phyloP scores from a whole-genome alignment of 2,113 vertebrate genomes.

The Prochilodus magdalenae region DNA sequence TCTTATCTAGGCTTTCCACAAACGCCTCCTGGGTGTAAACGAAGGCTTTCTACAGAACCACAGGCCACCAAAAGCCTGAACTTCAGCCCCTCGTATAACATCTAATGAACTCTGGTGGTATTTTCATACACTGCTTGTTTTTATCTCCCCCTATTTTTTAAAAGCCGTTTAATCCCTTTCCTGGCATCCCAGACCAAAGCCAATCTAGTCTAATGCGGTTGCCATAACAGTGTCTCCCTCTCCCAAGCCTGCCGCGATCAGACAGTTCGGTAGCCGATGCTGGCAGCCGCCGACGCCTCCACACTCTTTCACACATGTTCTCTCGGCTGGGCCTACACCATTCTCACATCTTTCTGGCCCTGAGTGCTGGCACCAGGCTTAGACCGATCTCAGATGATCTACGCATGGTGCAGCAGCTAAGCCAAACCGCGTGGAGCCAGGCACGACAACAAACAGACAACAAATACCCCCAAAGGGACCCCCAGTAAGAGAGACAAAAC shows the following conservation, averaged over 20 bases:
- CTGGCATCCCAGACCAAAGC: neutral
- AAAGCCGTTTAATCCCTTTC: neutral
- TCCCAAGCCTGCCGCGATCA: slow-evolving; percentile 14
- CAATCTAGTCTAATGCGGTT: slow-evolving; percentile 17
- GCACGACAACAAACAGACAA: slow-evolving; percentile 42
- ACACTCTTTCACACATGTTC: slow-evolving; percentile 12
- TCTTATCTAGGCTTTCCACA: too few relatives aligned
- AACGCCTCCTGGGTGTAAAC: too few relatives aligned
- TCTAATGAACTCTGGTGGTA: neutral
- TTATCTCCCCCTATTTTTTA: neutral
- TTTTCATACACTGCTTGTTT: neutral
- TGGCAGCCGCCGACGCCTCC: slow-evolving; percentile 2
- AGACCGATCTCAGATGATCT: slow-evolving; percentile 12
- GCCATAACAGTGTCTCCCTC: slow-evolving; percentile 44
- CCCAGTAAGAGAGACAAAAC: too few relatives aligned
- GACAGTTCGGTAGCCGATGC: neutral
- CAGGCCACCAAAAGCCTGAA: too few relatives aligned
- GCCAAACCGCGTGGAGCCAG: slow-evolving; percentile 28
- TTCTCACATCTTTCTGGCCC: neutral
- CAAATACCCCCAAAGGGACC: neutral
- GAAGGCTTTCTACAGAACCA: too few relatives aligned
- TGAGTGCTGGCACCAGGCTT: neutral
- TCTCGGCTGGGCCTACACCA: neutral
- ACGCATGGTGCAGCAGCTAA: neutral
- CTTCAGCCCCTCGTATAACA: neutral